A percentile compares a stretch with the other conserved stretches of the same genome.
phyloP scores from a whole-genome alignment of 2,113 vertebrate genomes.

The Scortum barcoo region DNA sequence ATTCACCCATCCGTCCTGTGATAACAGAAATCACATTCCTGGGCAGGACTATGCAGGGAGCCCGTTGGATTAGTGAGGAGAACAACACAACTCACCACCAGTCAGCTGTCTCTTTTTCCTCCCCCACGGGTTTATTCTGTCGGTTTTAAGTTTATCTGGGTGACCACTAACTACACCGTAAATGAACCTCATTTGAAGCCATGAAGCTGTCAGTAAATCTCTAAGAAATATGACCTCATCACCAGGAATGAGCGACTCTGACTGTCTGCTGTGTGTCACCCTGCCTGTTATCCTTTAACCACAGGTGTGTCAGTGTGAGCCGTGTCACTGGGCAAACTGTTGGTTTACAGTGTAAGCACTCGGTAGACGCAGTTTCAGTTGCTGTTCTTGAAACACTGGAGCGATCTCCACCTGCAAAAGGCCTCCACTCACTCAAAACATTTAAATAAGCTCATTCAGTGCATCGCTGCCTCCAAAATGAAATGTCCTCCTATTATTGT shows the following conservation, averaged over 20 bases:
- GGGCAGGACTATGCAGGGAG: too few relatives aligned
- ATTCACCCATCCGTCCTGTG: neutral
- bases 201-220: constrained; percentile 8
- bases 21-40: constrained; percentile 1
- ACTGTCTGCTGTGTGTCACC: constrained; percentile 16
- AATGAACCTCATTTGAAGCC: constrained; percentile 12
- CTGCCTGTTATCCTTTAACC: constrained; percentile 40
- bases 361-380: neutral
- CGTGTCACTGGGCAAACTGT: neutral
- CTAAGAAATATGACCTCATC: constrained; percentile 27
- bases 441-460: too few relatives aligned
- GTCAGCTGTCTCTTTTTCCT: neutral
- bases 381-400: neutral
- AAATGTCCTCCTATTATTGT: too few relatives aligned
- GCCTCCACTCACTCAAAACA: too few relatives aligned
- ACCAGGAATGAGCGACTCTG: neutral
- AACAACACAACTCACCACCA: neutral
- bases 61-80: neutral
- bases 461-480: too few relatives aligned
- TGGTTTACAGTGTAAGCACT: neutral
- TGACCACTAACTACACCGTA: neutral
- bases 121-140: neutral
- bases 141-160: neutral
- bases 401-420: neutral
- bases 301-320: constrained; percentile 30